phyloP scores from a whole-genome alignment of 2,797 vertebrate species.

The Acanthurus tractus region DNA sequence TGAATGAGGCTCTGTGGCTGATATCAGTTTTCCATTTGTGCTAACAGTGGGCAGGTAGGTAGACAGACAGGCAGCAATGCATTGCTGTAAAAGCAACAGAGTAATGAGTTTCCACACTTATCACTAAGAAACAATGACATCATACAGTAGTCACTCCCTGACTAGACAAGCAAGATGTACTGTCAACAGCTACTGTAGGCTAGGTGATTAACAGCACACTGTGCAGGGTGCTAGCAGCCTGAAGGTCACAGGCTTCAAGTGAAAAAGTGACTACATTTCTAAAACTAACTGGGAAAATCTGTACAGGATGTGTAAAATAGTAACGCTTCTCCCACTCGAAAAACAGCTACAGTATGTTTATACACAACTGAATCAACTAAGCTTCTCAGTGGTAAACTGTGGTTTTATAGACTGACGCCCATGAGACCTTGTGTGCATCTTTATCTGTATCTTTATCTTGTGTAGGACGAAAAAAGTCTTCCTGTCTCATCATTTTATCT shows the following conservation, averaged over 20 bases:
- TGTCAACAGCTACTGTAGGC: conserved; percentile 43
- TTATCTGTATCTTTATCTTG: not conserved
- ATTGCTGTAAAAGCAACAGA: conserved; percentile 44
- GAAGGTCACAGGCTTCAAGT: conserved; percentile 17
- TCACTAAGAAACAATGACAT: conserved; percentile 65
- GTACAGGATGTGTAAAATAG: conserved; percentile 37
- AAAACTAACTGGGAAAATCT: conserved; percentile 30
- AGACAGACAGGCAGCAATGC: conserved; percentile 20
- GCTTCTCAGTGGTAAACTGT: not conserved
- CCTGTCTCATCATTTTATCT: not conserved
- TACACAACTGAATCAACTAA: not conserved
- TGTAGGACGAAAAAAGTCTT: not conserved
- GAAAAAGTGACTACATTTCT: conserved; percentile 18
- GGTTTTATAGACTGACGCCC: conserved; percentile 7
- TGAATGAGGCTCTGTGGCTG: conserved; percentile 1
- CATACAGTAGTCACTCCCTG: conserved; percentile 36
- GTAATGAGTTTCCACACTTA: conserved; percentile 73
- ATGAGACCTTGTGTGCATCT: not conserved
- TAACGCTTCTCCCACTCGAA: not conserved
- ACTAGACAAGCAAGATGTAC: conserved; percentile 41
- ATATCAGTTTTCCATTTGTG: conserved; percentile 63
- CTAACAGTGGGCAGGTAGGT: conserved; percentile 41
- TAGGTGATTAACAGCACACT: conserved; percentile 22
- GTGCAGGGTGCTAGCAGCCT: not conserved
- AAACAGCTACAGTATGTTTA: conserved; percentile 15